Percentiles rank a stretch among this genome's conserved stretches.
Evolutionary conservation across 2,888 invertebrate species (phyloP).

Genomic region (Drosophila mayaguana): DNA sequence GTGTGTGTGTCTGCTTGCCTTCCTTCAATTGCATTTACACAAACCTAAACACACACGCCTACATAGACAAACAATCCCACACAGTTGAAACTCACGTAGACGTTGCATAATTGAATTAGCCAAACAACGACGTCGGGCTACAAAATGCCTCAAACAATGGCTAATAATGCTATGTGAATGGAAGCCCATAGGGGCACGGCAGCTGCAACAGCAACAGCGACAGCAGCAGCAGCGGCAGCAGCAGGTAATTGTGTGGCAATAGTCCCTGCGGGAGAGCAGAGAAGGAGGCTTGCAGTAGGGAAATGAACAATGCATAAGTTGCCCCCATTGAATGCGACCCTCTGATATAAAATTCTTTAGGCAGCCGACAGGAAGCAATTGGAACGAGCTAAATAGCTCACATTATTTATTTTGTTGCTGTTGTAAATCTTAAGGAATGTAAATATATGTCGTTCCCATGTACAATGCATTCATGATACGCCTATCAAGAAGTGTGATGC

Average conservation of each 20-base stretch:
- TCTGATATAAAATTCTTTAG: constrained; percentile 13
- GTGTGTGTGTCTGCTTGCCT: constrained; percentile 30
- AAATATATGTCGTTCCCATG: background rate
- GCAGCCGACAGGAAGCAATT: constrained; percentile 32
- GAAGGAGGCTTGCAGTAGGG: constrained; percentile 2
- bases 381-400: constrained; percentile 17
- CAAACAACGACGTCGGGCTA: constrained; percentile 56
- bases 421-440: background rate
- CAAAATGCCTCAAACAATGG: constrained; percentile 61
- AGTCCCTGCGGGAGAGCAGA: constrained; percentile 15
- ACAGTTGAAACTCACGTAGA: constrained; percentile 31
- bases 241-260: constrained; percentile 45
- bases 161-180: constrained; percentile 49
- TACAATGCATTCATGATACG: background rate
- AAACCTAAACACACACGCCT: constrained; percentile 18
- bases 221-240: background rate
- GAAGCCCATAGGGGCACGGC: constrained; percentile 24
- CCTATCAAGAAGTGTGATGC: no score
- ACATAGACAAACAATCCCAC: constrained; percentile 23
- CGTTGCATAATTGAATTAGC: constrained; percentile 73
- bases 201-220: background rate
- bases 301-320: constrained; percentile 38
- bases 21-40: constrained; percentile 54
- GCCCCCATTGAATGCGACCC: constrained; percentile 13
- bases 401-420: background rate